Base-by-base conservation (phyloP, 2,888 invertebrate species). In the Mesoligia furuncula region DNA sequence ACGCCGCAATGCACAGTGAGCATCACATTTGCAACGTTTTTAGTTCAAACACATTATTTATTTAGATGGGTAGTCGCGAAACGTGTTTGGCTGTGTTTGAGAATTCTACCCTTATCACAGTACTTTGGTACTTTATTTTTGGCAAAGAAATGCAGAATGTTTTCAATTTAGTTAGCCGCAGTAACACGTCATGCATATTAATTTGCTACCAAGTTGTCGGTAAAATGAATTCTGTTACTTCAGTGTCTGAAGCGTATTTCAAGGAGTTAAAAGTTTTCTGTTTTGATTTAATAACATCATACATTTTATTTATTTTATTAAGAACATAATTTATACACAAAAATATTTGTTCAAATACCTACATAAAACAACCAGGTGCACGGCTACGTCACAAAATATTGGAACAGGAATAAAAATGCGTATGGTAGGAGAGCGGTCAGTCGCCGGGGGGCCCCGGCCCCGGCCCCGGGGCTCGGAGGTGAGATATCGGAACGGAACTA, bases 31-130 rank as follows among this genome's bases (percentile, higher is more conserved):
- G 57, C 74, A 71, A 59, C 42, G 74, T 57, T 75, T 71, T 79
- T 66, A 80, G 77, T 75, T 84, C 24, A 70, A 69, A 75, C 42
- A 74, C 67, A 69, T 83, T 84, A 83, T 83, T 86, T 86, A 85
- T 86, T 83, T 71, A 86, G 65, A 74, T 51, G 57, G 51, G 51
- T 59, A 74, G 74, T 74, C 71, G 65, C 57, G 15, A 66, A 70
- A 57, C 64, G 68, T 75, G 77, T 83, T 83, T 68, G 77, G 66
- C 67, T 73, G 45, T 67, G 70, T 75, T 82, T 66, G 70, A 73
- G 39, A 51, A 72, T 72, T 73, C 65, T 82, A 66, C 64, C 85
- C 85, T 73, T 73, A 79, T 67, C 73, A 51, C 67, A 51, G 73
- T 65, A 74, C 51, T 68, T 73, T 4, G 51, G 20, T 68, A 27